Percentiles rank a stretch among this genome's conserved stretches.
phyloP scores from a whole-genome alignment of 2,888 invertebrate species.

The Ypsolopha scabrella region DNA sequence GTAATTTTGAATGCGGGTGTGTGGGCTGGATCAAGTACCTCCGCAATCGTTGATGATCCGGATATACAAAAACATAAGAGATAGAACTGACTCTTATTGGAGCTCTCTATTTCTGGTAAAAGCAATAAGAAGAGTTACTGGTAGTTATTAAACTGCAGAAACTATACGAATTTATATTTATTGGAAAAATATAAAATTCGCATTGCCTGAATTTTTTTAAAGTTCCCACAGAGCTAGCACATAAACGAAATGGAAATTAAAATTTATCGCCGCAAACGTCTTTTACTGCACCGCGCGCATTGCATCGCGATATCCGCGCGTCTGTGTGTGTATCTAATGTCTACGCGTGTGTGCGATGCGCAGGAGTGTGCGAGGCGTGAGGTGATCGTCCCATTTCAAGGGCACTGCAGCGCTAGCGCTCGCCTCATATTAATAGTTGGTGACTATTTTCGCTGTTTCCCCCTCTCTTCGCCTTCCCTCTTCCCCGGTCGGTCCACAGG shows the following conservation, averaged over 20 bases:
- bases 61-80: not conserved
- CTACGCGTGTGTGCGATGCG: conserved; percentile 6
- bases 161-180: not conserved
- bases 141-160: not conserved
- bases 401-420: conserved; percentile 65
- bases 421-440: conserved; percentile 63
- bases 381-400: conserved; percentile 68
- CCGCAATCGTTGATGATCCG: not conserved
- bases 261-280: conserved; percentile 36
- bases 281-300: conserved; percentile 38
- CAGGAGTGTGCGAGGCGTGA: conserved; percentile 27
- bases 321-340: conserved; percentile 21
- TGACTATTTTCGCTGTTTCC: conserved; percentile 57
- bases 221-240: not conserved
- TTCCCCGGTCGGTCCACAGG: conserved; percentile 38
- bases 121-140: no score
- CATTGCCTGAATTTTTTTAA: not conserved
- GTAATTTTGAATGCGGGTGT: conserved; percentile 22
- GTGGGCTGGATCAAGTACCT: not conserved
- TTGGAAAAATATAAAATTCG: no score
- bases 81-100: no score
- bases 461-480: conserved; percentile 8
- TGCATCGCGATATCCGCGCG: conserved; percentile 29
- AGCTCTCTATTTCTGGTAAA: no score
- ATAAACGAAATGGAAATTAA: conserved; percentile 42